Evolutionary conservation across 2,797 vertebrate species (phyloP), one percentile per base, ranked within the genome.

Genomic region (Bucorvus abyssinicus): DNA sequence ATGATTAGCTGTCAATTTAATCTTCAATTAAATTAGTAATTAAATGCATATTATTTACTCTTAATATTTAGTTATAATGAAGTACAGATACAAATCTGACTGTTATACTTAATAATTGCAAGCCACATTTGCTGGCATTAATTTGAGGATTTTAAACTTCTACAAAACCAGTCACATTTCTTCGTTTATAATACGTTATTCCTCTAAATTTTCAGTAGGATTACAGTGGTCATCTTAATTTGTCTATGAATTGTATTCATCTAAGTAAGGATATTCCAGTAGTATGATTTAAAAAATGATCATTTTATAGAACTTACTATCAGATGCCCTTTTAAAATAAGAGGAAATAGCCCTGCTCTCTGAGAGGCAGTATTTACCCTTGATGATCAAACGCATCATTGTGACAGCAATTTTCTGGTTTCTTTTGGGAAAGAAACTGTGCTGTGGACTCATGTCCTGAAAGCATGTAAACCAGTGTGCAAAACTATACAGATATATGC

Each of bases 261-360:
- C 22, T 29, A 30, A 75, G 38, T 30, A 29, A 53, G 5, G 12
- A 59, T 45, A 82, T 73, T 60, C 17, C 13, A 76, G 17, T 40
- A 49, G 10, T 55, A n/a, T 21, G 45, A 77, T 40, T 40, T 22
- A 60, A 88, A 65, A 76, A 63, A 1, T 2, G 27, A 24, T 29
- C 2, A 23, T 49, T 82, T 75, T 53, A 36, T 47, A 65, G 22
- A 77, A 34, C 9, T 55, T 73, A 34, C 18, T 47, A 47, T 34
- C 29, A 71, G 32, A n/a, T 49, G 29, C 2, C 63, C 14, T 64
- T 81, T 69, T 45, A 50, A 77, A 71, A 52, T 2, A 59, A 20
- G 10, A 68, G 16, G 15, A 42, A 59, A 56, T 47, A 12, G 0
- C 1, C 6, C 4, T 56, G 5, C 14, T 32, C 5, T 53, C 22